A percentile compares a stretch with the other conserved stretches of the same genome.
Evolutionary conservation across 2,888 invertebrate genomes (phyloP).

Genomic region (Dryomyza anilis): DNA sequence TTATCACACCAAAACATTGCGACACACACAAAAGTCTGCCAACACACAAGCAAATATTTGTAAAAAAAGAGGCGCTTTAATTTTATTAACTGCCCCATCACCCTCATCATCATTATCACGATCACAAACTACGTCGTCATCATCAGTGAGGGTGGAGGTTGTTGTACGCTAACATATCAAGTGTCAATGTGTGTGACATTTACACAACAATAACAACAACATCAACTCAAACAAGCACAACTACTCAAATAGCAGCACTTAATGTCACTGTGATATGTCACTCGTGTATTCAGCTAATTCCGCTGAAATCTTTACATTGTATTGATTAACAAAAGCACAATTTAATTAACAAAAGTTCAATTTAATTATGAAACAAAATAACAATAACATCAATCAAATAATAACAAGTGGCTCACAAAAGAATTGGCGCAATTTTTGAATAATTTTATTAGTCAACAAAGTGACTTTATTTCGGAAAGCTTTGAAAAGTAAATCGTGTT

Average conservation of each 20-base stretch:
- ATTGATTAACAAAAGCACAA: not conserved
- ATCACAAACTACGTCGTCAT: not conserved
- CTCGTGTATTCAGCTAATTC: not conserved
- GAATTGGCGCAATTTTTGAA: not conserved
- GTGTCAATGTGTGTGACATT: not conserved
- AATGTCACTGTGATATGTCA: constrained; percentile 11
- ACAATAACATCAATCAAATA: not conserved
- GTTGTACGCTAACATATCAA: not conserved
- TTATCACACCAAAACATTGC: constrained; percentile 29
- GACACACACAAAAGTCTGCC: not conserved
- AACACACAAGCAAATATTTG: not conserved
- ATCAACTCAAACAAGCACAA: not conserved
- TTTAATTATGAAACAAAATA: not conserved
- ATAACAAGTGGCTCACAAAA: not conserved
- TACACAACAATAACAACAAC: not conserved
- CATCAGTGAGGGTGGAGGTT: not conserved
- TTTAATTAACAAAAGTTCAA: not conserved
- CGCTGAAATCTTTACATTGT: not conserved
- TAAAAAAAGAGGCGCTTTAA: constrained; percentile 23
- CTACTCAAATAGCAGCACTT: not conserved
- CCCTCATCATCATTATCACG: not conserved
- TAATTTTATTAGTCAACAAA: not conserved
- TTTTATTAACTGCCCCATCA: constrained; percentile 21
- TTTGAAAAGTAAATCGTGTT: too few species aligned
- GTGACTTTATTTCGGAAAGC: too few species aligned